Evolutionary conservation across 2,888 invertebrate species (phyloP), one percentile per base, ranked within the genome.

Genomic region (Agrotis ipsilon): DNA sequence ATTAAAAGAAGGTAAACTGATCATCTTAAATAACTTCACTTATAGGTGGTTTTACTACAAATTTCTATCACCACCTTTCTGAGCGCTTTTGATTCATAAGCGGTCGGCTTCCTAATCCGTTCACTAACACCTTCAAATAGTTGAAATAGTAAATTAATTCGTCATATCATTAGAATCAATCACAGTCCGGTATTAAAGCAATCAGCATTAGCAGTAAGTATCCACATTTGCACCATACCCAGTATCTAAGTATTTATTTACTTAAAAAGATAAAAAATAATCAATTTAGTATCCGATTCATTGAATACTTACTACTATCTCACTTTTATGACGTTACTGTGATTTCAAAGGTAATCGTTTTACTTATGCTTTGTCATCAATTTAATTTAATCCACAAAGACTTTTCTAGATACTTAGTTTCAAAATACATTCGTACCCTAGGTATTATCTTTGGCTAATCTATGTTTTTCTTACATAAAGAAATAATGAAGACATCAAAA

Each of bases 311-410:
- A 66, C 32, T 19, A 64, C n/a, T 32, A 61, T 59, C 67, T 66
- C 18, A 46, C 13, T 58, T 66, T 70, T 58, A 58, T 77, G 62
- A 71, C 72, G 58, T 43, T 45, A 49, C 78, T 59, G 78, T 62
- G 78, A 75, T 75, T 75, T 70, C 39, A 51, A 67, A 46, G 32
- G 21, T 6, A 63, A 72, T 73, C 73, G 19, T 7, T 57, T 49
- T 57, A 32, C 19, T 16, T 48, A 49, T 13, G 39, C 39, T 58
- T 49, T 46, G 69, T 45, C 60, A 68, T 54, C 14, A 52, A 14
- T 19, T 46, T n/a, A 43, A 55, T 18, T 48, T 27, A 43, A 52
- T 58, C 7, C 7, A 16, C 4, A 45, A 48, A 24, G 75, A 75
- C 16, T 21, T 58, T 71, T 73, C 64, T 54, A 63, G 64, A 73